These are phyloP conservation scores for Alca torda DNA, from an alignment of 2,797 vertebrate genomes.

Conservation along the genomic window DNA sequence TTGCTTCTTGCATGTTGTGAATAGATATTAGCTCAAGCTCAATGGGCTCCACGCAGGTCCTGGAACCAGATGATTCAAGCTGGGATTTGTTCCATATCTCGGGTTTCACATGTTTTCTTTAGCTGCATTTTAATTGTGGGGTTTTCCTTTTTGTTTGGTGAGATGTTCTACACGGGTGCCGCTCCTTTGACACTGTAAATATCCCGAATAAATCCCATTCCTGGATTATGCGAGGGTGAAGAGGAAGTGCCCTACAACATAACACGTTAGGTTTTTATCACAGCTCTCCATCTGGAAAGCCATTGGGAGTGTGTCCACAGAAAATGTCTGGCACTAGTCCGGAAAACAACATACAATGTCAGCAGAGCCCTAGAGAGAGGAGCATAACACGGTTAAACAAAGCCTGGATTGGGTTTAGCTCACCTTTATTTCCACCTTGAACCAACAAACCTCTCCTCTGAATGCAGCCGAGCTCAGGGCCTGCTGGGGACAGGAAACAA, in stretches of 20 bases:
- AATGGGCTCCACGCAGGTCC: conserved; percentile 34
- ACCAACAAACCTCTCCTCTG: background rate
- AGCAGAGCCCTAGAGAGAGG: background rate
- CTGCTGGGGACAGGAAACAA: background rate
- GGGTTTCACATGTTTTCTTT: conserved; percentile 44
- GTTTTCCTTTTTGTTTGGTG: conserved; percentile 4
- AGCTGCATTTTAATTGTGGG: conserved; percentile 42
- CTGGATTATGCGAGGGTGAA: background rate
- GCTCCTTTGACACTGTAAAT: background rate
- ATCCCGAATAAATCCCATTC: background rate
- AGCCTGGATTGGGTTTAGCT: background rate
- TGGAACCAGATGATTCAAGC: conserved; percentile 60
- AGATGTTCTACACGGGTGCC: background rate
- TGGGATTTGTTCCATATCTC: conserved; percentile 67
- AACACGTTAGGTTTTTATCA: background rate
- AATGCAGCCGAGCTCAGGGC: background rate
- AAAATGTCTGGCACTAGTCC: background rate
- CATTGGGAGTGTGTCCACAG: background rate
- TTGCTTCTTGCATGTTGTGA: conserved; percentile 60
- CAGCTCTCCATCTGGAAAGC: background rate
- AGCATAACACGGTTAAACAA: background rate
- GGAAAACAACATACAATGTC: background rate
- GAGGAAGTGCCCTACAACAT: background rate
- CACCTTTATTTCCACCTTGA: background rate
- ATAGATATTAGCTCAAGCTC: conserved; percentile 61